Evolutionary conservation across 1,140 invertebrate species (phyloP).

Genomic region (Ctenoplectra terminalis): DNA sequence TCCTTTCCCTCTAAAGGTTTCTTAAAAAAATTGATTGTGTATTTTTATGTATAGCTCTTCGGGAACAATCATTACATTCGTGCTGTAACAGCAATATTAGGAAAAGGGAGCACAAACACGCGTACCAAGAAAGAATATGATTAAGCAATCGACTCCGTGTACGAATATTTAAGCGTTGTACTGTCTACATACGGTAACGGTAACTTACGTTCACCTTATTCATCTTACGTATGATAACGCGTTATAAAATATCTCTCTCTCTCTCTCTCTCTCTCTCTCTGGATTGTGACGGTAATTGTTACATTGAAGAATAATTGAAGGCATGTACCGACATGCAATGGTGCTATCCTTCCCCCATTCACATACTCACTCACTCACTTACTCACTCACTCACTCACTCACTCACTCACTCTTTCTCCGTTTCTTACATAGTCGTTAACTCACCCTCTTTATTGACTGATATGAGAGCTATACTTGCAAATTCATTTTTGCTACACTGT

Average conservation of each 20-base stretch:
- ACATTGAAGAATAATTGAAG: slow-evolving; percentile 42
- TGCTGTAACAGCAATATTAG: neutral
- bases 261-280: neutral
- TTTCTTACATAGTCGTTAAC: too few species aligned
- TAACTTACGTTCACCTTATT: slow-evolving; percentile 24
- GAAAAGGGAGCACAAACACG: neutral
- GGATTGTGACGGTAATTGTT: neutral
- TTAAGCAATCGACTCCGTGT: neutral
- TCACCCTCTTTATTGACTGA: neutral
- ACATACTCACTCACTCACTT: neutral
- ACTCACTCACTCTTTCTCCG: too few species aligned
- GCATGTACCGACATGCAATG: too few species aligned
- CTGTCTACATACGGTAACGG: slow-evolving; percentile 2
- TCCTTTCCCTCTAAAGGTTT: neutral
- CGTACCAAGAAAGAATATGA: neutral
- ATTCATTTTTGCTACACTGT: slow-evolving; percentile 22
- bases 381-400: neutral
- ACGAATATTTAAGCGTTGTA: neutral
- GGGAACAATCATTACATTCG: neutral
- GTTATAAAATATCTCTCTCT: neutral
- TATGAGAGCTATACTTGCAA: neutral
- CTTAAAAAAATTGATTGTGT: too few species aligned
- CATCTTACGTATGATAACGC: neutral
- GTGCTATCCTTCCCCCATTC: neutral
- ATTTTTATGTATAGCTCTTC: too few species aligned